Evolutionary conservation across 2,113 vertebrate species (phyloP).

Genomic region (Phalacrocorax pelagicus): DNA sequence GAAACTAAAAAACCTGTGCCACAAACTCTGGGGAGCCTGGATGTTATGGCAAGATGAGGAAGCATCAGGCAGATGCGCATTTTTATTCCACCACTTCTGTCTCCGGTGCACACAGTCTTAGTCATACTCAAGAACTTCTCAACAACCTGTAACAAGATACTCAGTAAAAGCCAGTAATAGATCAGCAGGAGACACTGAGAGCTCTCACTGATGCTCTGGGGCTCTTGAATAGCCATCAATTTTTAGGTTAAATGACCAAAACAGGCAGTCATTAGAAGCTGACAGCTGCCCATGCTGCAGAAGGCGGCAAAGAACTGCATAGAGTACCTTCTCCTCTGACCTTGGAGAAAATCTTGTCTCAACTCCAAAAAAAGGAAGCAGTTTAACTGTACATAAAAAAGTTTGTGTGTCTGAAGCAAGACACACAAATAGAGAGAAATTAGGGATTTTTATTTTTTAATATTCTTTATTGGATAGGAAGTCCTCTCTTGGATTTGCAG

Average conservation of each 20-base stretch:
- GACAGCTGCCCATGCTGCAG: not conserved
- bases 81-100: not conserved
- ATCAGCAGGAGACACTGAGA: not conserved
- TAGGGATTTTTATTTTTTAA: not conserved
- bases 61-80: not conserved
- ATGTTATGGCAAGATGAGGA: not conserved
- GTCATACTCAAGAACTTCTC: not conserved
- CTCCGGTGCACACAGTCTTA: not conserved
- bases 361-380: not conserved
- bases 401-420: not conserved
- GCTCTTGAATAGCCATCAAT: not conserved
- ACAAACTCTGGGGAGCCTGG: not conserved
- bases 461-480: not conserved
- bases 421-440: not conserved
- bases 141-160: not conserved
- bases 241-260: not conserved
- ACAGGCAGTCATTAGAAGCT: not conserved
- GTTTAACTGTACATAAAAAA: not conserved
- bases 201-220: not conserved
- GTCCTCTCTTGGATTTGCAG: not conserved
- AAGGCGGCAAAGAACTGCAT: not conserved
- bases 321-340: not conserved
- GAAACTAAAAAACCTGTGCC: not conserved
- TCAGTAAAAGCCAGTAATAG: not conserved
- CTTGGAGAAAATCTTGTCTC: not conserved